Conservation (phyloP, 1,140 invertebrate species). For the Orussus abietinus region DNA sequence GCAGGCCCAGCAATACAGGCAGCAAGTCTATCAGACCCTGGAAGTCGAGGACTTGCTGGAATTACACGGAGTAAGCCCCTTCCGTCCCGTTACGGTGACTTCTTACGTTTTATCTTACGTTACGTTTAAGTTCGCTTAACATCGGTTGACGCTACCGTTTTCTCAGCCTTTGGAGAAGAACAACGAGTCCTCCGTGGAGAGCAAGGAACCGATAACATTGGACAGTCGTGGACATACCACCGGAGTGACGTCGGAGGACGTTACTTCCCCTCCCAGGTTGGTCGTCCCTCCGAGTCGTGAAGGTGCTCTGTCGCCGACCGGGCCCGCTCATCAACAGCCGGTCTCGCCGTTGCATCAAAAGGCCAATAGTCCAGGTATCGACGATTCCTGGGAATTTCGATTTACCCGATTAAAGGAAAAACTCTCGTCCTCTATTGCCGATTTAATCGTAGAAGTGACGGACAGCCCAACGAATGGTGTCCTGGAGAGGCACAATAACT, state of each 20-base stretch:
- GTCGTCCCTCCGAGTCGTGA: conserved; percentile 41
- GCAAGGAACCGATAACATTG: conserved; percentile 30
- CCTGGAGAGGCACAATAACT: conserved; percentile 40
- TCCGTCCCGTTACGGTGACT: no score
- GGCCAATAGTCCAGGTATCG: conserved; percentile 42
- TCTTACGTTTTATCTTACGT: no score
- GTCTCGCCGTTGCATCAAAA: conserved; percentile 54
- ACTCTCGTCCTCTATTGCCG: background rate
- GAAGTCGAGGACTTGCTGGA: conserved; percentile 76
- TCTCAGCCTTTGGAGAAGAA: conserved; percentile 52
- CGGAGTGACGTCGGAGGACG: conserved; percentile 26
- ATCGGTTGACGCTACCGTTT: background rate
- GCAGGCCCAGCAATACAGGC: conserved; percentile 78
- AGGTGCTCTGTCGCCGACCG: conserved; percentile 43
- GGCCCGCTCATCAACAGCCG: conserved; percentile 42
- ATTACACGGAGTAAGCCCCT: conserved; percentile 67
- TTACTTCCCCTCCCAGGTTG: conserved; percentile 37
- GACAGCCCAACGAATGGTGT: conserved; percentile 45
- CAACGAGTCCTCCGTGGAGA: conserved; percentile 43
- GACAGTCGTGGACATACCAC: conserved; percentile 26
- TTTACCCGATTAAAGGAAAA: conserved; percentile 3
- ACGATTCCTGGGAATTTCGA: conserved; percentile 3
- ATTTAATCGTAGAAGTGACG: conserved; percentile 31
- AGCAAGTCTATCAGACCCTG: conserved; percentile 67
- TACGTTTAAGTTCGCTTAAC: background rate